These are phyloP conservation scores for Orchesellides sinensis DNA, from an alignment of 2,888 invertebrate species.

Conservation along the genomic window DNA sequence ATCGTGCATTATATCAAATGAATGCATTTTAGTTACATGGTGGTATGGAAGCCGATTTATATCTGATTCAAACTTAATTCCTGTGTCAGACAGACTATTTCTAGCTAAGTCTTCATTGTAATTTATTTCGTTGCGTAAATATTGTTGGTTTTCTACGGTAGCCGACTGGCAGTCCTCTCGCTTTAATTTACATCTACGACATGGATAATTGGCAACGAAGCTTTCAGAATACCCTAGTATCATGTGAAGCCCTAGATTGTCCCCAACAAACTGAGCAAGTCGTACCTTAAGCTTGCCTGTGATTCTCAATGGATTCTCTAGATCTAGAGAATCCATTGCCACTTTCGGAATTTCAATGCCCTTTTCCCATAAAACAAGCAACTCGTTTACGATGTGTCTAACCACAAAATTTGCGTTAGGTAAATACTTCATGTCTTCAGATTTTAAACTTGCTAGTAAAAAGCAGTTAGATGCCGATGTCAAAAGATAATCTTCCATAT, in stretches of 20 bases:
- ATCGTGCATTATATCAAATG: neutral
- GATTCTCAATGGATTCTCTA: neutral
- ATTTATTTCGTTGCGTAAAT: neutral
- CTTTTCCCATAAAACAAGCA: neutral
- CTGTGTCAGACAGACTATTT: neutral
- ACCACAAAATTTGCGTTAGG: neutral
- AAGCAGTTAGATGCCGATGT: neutral
- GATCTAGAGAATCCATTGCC: too few species aligned
- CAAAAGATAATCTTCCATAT: neutral
- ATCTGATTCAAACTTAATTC: neutral
- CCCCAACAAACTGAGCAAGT: constrained; percentile 35
- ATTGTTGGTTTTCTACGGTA: neutral
- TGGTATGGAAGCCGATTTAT: neutral
- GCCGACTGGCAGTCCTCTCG: neutral
- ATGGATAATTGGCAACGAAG: constrained; percentile 47
- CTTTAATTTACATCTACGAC: constrained; percentile 41
- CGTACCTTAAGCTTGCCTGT: neutral
- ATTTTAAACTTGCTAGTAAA: neutral
- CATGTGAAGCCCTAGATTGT: constrained; percentile 52
- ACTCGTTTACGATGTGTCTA: neutral
- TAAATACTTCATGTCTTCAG: neutral
- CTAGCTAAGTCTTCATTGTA: neutral
- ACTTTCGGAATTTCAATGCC: neutral
- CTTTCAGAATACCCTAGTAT: constrained; percentile 43
- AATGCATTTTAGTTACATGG: neutral